Evolutionary conservation across 2,797 vertebrate species (phyloP).

Genomic region (Sus cebifrons): DNA sequence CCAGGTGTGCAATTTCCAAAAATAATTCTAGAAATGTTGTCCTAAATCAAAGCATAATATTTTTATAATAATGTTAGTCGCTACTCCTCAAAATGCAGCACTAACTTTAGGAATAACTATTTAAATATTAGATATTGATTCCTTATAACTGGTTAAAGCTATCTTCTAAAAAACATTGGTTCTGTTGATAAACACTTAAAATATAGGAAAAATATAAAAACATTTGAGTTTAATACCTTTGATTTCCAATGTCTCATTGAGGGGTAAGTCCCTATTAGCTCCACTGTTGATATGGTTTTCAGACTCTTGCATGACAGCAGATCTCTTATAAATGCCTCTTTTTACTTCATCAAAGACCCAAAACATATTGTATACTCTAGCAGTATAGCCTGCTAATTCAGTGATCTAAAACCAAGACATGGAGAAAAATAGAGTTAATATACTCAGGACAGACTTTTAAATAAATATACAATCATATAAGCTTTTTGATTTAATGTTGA

Average conservation of each 20-base stretch:
- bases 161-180: slow-evolving; percentile 46
- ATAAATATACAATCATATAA: background rate
- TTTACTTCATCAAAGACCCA: slow-evolving; percentile 97
- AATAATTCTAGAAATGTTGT: slow-evolving; percentile 18
- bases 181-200: slow-evolving; percentile 23
- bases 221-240: slow-evolving; percentile 92
- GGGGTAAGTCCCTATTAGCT: slow-evolving; percentile 91
- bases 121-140: slow-evolving; percentile 47
- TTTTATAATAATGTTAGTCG: background rate
- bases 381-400: slow-evolving; percentile 98
- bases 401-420: slow-evolving; percentile 92
- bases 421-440: slow-evolving; percentile 75
- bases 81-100: background rate
- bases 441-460: slow-evolving; percentile 41
- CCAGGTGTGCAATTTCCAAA: slow-evolving; percentile 7
- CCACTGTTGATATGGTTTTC: slow-evolving; percentile 88
- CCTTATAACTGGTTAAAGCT: background rate
- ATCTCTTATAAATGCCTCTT: slow-evolving; percentile 96
- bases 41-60: background rate
- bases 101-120: slow-evolving; percentile 30
- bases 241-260: slow-evolving; percentile 95
- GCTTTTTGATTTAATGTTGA: slow-evolving; percentile 46
- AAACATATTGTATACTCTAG: slow-evolving; percentile 98
- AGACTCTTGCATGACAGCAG: slow-evolving; percentile 89
- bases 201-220: slow-evolving; percentile 35